phyloP scores from a whole-genome alignment of 2,113 vertebrate species.

The rabbit (Oryctolagus cuniculus) region DNA sequence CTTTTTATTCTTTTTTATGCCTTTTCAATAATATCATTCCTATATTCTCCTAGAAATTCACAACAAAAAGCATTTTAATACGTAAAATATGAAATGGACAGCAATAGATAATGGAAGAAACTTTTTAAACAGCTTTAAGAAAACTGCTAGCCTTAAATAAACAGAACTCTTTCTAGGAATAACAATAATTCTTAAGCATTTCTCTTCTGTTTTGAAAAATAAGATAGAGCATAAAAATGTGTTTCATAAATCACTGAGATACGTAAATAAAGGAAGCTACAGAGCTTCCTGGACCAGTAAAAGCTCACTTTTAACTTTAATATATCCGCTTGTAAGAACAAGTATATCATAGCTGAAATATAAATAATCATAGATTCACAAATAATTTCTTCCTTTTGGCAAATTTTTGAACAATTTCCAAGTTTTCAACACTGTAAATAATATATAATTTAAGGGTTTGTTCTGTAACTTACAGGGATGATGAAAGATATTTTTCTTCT shows the following conservation, averaged over 20 bases:
- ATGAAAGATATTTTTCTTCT: conserved; percentile 75
- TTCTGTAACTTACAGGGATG: conserved; percentile 75
- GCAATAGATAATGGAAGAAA: conserved; percentile 74
- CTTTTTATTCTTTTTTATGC: neutral
- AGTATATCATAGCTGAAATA: conserved; percentile 73
- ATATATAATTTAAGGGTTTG: conserved; percentile 75
- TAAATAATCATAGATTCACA: conserved; percentile 78
- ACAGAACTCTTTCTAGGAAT: conserved; percentile 77
- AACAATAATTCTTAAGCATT: conserved; percentile 70
- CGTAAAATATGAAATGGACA: conserved; percentile 78
- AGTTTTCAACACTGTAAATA: conserved; percentile 78
- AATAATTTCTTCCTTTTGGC: conserved; percentile 77
- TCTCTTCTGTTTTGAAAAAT: conserved; percentile 40
- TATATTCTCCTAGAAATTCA: conserved; percentile 71
- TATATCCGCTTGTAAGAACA: conserved; percentile 72
- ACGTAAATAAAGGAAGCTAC: conserved; percentile 75
- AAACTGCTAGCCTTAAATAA: conserved; percentile 77
- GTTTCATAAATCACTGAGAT: conserved; percentile 79
- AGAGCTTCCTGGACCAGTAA: conserved; percentile 71
- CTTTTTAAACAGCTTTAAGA: conserved; percentile 70
- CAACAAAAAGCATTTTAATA: conserved; percentile 77
- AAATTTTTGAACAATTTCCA: conserved; percentile 81
- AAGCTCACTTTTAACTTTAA: conserved; percentile 51
- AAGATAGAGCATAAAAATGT: conserved; percentile 69
- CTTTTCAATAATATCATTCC: conserved; percentile 72